Evolutionary conservation across 2,888 invertebrate genomes (phyloP).

Genomic region (Ophonus ardosiacus): DNA sequence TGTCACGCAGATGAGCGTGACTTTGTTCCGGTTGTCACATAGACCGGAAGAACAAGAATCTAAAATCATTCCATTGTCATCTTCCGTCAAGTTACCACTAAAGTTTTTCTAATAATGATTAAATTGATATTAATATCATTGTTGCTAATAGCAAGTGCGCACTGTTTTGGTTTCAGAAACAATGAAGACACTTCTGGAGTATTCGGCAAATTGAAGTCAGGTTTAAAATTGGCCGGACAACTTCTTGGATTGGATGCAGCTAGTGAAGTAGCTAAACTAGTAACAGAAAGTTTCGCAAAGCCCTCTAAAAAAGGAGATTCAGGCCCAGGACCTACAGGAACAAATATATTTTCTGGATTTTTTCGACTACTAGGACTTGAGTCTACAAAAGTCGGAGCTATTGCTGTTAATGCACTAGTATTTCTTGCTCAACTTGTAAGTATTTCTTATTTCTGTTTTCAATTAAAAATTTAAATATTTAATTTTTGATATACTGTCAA

Average conservation of each 20-base stretch:
- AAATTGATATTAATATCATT: constrained; percentile 27
- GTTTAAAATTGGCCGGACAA: constrained; percentile 76
- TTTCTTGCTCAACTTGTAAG: constrained; percentile 91
- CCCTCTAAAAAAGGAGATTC: constrained; percentile 69
- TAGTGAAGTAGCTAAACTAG: constrained; percentile 80
- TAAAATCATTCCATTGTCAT: constrained; percentile 32
- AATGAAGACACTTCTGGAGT: constrained; percentile 70
- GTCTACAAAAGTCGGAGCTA: constrained; percentile 86
- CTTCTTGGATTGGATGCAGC: constrained; percentile 73
- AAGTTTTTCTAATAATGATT: constrained; percentile 19
- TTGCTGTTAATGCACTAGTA: constrained; percentile 89
- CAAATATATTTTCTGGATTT: constrained; percentile 77
- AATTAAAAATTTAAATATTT: background rate
- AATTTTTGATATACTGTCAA: background rate
- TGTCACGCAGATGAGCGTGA: constrained; percentile 40
- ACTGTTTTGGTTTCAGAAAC: constrained; percentile 38
- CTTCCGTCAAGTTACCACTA: constrained; percentile 20
- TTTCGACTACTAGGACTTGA: constrained; percentile 87
- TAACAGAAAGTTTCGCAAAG: constrained; percentile 78
- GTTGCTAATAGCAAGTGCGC: constrained; percentile 18
- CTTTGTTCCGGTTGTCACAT: constrained; percentile 56
- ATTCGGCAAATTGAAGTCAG: constrained; percentile 76
- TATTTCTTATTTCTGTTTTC: constrained; percentile 58
- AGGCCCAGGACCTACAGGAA: constrained; percentile 68
- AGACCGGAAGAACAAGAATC: constrained; percentile 38